Evolutionary conservation across 2,888 invertebrate genomes (phyloP).

Genomic region (Glyphotaelius pellucidus): DNA sequence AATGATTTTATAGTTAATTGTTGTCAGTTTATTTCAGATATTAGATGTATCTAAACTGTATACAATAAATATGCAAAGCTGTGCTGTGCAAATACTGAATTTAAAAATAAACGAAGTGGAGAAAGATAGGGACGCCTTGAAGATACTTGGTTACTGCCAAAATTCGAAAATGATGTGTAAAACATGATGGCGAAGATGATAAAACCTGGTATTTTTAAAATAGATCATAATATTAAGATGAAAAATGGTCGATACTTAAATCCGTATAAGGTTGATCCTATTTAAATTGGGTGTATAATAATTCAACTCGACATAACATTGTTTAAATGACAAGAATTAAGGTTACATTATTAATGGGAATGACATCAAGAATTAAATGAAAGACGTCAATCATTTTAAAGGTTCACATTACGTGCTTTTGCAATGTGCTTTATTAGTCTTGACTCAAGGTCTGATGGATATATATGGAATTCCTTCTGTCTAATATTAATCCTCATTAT

Average conservation of each 20-base stretch:
- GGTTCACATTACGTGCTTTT: conserved; percentile 11
- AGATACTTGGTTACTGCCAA: neutral
- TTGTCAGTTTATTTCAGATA: too few relatives aligned
- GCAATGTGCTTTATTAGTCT: neutral
- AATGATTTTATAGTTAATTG: too few relatives aligned
- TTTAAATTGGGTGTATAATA: conserved; percentile 34
- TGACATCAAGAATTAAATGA: conserved; percentile 13
- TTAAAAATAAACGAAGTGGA: too few relatives aligned
- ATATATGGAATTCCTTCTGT: neutral
- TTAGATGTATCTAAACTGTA: too few relatives aligned
- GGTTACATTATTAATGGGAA: conserved; percentile 7
- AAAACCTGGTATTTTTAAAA: neutral
- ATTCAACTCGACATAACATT: conserved; percentile 17
- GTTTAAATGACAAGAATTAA: conserved; percentile 37
- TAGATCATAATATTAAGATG: neutral
- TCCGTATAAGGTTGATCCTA: neutral
- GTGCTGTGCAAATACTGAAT: neutral
- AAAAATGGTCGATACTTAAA: neutral
- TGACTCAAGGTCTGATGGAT: neutral
- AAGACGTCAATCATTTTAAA: conserved; percentile 38
- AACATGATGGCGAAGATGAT: neutral
- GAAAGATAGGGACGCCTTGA: neutral
- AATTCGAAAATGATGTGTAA: neutral
- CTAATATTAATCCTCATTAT: neutral
- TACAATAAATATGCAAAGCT: neutral